These are phyloP conservation scores for Tapirus indicus DNA, from an alignment of 2,797 vertebrate genomes.

Conservation along the genomic window DNA sequence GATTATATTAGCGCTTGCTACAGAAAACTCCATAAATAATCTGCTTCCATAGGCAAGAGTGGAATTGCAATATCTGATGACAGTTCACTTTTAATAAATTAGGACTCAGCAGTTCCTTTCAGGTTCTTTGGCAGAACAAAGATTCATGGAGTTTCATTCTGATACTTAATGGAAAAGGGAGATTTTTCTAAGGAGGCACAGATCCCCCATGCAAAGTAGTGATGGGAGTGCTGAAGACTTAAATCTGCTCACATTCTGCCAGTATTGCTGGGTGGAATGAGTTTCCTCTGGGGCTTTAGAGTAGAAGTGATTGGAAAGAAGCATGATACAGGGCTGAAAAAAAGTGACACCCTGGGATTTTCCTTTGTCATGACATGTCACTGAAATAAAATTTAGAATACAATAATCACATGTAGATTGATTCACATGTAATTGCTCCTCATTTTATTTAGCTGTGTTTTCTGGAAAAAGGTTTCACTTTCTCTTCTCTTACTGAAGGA, in stretches of 20 bases:
- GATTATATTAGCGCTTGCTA: not conserved
- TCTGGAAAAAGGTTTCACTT: not conserved
- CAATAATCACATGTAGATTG: not conserved
- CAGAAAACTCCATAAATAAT: not conserved
- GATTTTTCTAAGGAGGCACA: not conserved
- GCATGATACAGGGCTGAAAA: not conserved
- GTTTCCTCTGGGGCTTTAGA: not conserved
- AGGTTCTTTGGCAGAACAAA: not conserved
- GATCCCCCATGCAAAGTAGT: not conserved
- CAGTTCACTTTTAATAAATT: constrained; percentile 6
- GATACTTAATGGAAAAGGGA: not conserved
- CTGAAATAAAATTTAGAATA: not conserved
- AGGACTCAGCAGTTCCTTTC: not conserved
- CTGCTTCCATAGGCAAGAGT: not conserved
- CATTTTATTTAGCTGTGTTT: constrained; percentile 19
- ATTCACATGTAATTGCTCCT: not conserved
- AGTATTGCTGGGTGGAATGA: not conserved
- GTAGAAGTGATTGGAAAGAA: not conserved
- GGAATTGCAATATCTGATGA: not conserved
- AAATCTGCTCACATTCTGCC: not conserved
- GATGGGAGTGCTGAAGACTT: not conserved
- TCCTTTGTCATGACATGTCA: constrained; percentile 1
- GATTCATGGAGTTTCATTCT: not conserved
- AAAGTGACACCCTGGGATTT: not conserved
- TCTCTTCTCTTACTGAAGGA: constrained; percentile 14